These are phyloP conservation scores for Lithobates sylvaticus DNA, from an alignment of 2,797 vertebrate genomes.

Conservation along the genomic window DNA sequence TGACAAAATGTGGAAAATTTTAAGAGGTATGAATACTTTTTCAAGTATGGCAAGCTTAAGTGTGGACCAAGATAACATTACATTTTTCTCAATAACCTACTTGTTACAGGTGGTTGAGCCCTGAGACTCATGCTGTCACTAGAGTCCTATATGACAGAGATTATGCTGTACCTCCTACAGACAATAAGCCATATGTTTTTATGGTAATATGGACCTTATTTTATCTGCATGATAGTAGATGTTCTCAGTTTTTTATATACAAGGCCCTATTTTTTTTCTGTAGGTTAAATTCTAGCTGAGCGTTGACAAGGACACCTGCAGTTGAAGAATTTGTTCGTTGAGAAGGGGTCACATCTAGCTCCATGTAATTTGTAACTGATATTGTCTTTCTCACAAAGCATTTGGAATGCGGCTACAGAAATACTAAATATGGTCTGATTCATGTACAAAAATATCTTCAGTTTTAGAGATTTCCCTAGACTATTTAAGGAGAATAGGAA, in stretches of 20 bases:
- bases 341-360: background rate
- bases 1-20: too few relatives aligned
- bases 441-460: background rate
- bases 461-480: background rate
- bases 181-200: background rate
- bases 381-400: background rate
- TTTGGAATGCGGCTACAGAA: background rate
- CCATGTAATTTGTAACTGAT: background rate
- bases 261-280: background rate
- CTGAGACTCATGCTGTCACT: background rate
- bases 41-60: too few relatives aligned
- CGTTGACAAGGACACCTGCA: background rate
- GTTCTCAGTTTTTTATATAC: background rate
- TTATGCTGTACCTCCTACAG: background rate
- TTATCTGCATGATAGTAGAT: background rate
- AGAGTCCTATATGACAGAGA: background rate
- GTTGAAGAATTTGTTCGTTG: background rate
- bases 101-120: background rate
- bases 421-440: background rate
- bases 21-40: too few relatives aligned
- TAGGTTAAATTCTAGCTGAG: background rate
- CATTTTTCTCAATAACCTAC: too few relatives aligned
- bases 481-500: background rate
- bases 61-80: too few relatives aligned
- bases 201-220: background rate